Conservation (phyloP, 2,113 vertebrate species). For the Spheniscus mendiculus region DNA sequence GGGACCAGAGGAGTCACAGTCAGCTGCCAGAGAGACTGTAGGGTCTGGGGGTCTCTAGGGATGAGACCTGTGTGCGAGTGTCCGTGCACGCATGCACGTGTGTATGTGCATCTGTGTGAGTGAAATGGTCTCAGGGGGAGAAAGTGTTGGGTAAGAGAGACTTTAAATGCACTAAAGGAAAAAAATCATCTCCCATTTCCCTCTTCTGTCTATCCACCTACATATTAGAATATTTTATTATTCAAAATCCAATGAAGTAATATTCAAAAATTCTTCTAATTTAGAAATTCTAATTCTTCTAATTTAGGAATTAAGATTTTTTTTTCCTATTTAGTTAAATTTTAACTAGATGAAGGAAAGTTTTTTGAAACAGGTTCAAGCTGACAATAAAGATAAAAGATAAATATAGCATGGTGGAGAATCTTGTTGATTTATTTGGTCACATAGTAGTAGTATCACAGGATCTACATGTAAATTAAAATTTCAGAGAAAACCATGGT, state of each 20-base stretch:
- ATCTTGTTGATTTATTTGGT: neutral
- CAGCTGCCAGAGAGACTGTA: neutral
- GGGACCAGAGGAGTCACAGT: neutral
- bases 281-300: neutral
- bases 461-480: neutral
- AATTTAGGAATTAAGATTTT: neutral
- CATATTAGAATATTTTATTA: neutral
- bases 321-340: neutral
- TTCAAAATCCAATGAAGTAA: neutral
- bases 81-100: too few species aligned
- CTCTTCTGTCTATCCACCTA: neutral
- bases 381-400: neutral
- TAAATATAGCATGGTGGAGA: neutral
- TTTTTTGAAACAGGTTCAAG: neutral
- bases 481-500: neutral
- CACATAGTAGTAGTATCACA: neutral
- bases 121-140: neutral
- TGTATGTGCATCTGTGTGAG: neutral
- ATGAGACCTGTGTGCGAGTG: neutral
- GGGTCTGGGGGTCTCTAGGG: neutral
- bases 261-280: neutral
- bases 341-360: neutral
- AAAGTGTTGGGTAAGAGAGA: neutral
- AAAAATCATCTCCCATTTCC: neutral
- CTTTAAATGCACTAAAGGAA: neutral